These are phyloP conservation scores for Morinoia aosen DNA, from an alignment of 2,888 invertebrate genomes.

Conservation along the genomic window DNA sequence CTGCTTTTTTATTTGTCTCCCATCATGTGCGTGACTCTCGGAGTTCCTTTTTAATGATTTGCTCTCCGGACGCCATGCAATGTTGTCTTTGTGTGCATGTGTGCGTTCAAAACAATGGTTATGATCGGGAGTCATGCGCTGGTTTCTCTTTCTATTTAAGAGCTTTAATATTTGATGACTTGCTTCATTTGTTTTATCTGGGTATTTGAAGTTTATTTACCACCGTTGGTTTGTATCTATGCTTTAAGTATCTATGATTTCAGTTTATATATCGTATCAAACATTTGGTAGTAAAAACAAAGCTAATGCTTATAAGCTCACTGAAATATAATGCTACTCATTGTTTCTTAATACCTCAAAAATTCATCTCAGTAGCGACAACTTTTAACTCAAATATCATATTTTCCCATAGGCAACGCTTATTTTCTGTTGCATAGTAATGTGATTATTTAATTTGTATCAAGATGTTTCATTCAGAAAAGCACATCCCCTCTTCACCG, in stretches of 20 bases:
- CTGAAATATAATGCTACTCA: no score
- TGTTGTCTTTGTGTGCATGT: background rate
- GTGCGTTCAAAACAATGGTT: background rate
- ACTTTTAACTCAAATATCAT: no score
- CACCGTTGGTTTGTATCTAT: background rate
- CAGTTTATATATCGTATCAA: background rate
- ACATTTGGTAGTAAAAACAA: no score
- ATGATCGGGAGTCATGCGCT: background rate
- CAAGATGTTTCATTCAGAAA: no score
- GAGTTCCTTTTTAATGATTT: background rate
- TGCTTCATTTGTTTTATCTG: background rate
- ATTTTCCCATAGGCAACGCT: no score
- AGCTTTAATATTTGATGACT: background rate
- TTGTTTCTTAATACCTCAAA: background rate
- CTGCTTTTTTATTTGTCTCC: conserved; percentile 1
- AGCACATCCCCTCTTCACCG: no score
- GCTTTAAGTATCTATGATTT: background rate
- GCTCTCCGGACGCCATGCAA: background rate
- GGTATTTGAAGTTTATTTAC: background rate
- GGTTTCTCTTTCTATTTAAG: background rate
- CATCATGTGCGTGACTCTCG: background rate
- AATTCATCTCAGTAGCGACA: background rate
- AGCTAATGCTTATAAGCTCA: no score
- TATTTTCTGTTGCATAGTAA: no score
- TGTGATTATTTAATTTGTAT: no score